A percentile compares a stretch with the other conserved stretches of the same genome.
Conservation (phyloP, 2,888 invertebrate species). For the Melanophora roralis region DNA sequence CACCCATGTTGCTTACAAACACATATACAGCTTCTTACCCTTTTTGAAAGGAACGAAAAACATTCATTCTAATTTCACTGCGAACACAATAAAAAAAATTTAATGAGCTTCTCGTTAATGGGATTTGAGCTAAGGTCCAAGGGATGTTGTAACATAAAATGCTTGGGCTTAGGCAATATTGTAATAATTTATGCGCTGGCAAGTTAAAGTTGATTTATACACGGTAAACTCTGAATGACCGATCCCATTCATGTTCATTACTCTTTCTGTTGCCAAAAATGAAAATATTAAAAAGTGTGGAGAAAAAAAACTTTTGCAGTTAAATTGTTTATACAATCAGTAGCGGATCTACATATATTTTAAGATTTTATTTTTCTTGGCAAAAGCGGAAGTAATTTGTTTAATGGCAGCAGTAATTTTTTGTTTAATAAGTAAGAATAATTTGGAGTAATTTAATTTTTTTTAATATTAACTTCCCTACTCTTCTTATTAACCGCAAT, state of each 20-base stretch:
- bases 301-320: slow-evolving; percentile 33
- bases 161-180: slow-evolving; percentile 25
- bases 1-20: neutral
- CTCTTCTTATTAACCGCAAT: too few relatives aligned
- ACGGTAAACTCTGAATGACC: slow-evolving; percentile 30
- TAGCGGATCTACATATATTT: slow-evolving; percentile 27
- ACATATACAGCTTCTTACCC: neutral
- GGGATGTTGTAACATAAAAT: neutral
- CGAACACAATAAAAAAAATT: neutral
- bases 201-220: slow-evolving; percentile 51
- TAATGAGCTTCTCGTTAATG: neutral
- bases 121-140: neutral
- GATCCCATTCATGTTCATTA: slow-evolving; percentile 40
- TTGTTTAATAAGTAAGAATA: neutral
- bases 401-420: neutral
- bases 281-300: neutral
- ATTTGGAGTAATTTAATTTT: too few relatives aligned
- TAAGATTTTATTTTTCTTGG: neutral
- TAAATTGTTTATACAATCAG: slow-evolving; percentile 22
- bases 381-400: neutral
- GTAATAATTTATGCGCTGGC: slow-evolving; percentile 51
- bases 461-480: too few relatives aligned
- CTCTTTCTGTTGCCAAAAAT: slow-evolving; percentile 27
- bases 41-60: neutral
- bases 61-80: slow-evolving; percentile 21